These are phyloP conservation scores for Erythrocebus patas DNA, from an alignment of 2,113 vertebrate genomes.

Conservation along the genomic window DNA sequence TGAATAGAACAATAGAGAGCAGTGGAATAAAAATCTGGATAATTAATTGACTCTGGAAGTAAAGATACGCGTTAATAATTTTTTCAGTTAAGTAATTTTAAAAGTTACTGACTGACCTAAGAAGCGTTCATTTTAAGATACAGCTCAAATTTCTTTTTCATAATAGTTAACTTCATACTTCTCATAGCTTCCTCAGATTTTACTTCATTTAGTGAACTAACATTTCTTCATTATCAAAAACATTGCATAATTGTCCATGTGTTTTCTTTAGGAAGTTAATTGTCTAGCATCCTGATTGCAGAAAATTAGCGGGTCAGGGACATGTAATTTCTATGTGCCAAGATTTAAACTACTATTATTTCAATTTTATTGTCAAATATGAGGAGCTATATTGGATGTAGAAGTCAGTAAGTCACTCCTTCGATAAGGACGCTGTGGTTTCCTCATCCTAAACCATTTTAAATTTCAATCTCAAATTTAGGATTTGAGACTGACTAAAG, in stretches of 20 bases:
- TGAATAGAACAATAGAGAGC: background rate
- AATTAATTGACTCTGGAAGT: background rate
- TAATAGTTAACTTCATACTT: conserved; percentile 44
- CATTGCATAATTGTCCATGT: conserved; percentile 71
- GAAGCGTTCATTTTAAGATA: background rate
- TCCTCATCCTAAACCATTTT: background rate
- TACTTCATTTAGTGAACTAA: conserved; percentile 76
- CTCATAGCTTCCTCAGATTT: conserved; percentile 63
- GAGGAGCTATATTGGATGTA: background rate
- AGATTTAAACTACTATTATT: conserved; percentile 50
- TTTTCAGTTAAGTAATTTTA: conserved; percentile 7
- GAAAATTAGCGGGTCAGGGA: conserved; percentile 75
- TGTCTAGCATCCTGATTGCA: conserved; percentile 67
- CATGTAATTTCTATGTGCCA: conserved; percentile 62
- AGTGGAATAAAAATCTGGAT: background rate
- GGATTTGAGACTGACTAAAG: background rate
- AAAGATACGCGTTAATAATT: background rate
- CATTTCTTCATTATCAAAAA: conserved; percentile 81
- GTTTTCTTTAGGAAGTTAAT: conserved; percentile 80
- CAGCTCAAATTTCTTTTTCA: conserved; percentile 14
- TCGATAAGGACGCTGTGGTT: background rate
- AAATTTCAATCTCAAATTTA: background rate
- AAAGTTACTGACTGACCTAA: background rate
- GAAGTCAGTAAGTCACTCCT: conserved; percentile 1
- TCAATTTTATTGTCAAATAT: conserved; percentile 35